A percentile compares a stretch with the other conserved stretches of the same genome.
Evolutionary conservation across 30 jellyfish, hydroid and myxozoan genomes (phyloP).

Genomic region (Hydractinia symbiolongicarpus): DNA sequence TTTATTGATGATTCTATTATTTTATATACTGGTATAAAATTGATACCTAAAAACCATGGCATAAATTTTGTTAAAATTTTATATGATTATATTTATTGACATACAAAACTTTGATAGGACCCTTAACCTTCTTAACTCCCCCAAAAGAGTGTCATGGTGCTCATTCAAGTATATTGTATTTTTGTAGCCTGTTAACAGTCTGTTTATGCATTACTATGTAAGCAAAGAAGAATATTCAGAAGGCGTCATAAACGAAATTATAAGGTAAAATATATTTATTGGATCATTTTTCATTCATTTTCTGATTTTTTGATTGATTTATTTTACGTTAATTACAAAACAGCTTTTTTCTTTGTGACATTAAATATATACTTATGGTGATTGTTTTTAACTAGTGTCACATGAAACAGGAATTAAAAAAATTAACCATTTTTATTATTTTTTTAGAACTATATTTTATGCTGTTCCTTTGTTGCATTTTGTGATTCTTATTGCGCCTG

Average conservation of each 20-base stretch:
- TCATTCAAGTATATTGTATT: not conserved
- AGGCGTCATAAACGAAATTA: slow-evolving; percentile 65
- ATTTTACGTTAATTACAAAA: not conserved
- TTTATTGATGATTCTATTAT: too few species aligned
- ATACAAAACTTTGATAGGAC: not conserved
- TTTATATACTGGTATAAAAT: too few species aligned
- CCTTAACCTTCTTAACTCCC: not conserved
- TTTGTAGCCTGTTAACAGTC: slow-evolving; percentile 69
- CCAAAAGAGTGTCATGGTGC: not conserved
- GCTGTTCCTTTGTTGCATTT: slow-evolving; percentile 77
- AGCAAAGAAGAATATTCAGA: slow-evolving; percentile 56
- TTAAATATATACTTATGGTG: too few species aligned
- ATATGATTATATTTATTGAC: too few species aligned
- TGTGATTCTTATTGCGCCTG: slow-evolving; percentile 53
- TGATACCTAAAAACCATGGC: too few species aligned
- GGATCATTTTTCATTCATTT: not conserved
- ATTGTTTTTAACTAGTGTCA: too few species aligned
- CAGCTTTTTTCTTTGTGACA: not conserved
- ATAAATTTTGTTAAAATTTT: too few species aligned
- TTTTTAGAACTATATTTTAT: slow-evolving; percentile 58
- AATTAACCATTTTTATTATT: not conserved
- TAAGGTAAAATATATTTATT: slow-evolving; percentile 46
- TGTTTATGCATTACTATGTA: slow-evolving; percentile 80
- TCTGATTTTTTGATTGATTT: not conserved
- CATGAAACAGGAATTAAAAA: not conserved